Conservation (phyloP, 2,888 invertebrate species). For the Leucania comma region DNA sequence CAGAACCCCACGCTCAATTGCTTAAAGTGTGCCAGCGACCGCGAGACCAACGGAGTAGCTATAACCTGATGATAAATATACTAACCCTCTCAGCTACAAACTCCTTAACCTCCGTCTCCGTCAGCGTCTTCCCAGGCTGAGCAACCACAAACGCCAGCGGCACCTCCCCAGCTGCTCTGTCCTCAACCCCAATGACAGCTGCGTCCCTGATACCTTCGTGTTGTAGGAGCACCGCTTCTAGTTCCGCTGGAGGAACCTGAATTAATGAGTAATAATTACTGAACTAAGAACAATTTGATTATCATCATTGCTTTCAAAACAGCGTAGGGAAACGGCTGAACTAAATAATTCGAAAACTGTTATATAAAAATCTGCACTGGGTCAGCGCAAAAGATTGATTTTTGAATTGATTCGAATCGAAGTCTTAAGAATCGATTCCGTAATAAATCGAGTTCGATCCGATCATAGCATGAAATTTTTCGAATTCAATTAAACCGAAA, state of each 20-base stretch:
- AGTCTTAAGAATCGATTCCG: too few relatives aligned
- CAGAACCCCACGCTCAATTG: too few relatives aligned
- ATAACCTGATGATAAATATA: neutral
- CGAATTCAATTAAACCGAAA: too few relatives aligned
- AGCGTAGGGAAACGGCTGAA: too few relatives aligned
- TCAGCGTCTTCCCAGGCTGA: slow-evolving; percentile 87
- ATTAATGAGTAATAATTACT: neutral
- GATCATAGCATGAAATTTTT: too few relatives aligned
- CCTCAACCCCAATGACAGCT: slow-evolving; percentile 95
- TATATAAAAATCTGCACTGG: too few relatives aligned
- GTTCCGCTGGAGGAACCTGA: slow-evolving; percentile 95
- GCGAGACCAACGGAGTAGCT: too few relatives aligned
- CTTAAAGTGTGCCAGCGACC: too few relatives aligned
- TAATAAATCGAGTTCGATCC: too few relatives aligned
- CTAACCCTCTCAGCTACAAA: slow-evolving; percentile 90
- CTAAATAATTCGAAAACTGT: too few relatives aligned
- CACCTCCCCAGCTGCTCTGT: slow-evolving; percentile 93
- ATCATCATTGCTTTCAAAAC: neutral
- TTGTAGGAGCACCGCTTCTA: slow-evolving; percentile 94
- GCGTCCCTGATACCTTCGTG: slow-evolving; percentile 94
- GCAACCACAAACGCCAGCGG: slow-evolving; percentile 94
- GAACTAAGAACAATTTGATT: neutral
- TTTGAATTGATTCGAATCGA: too few relatives aligned
- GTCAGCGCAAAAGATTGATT: too few relatives aligned
- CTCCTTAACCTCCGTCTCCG: slow-evolving; percentile 89